Evolutionary conservation across 2,113 vertebrate genomes (phyloP).

Genomic region (Ciconia stormi): DNA sequence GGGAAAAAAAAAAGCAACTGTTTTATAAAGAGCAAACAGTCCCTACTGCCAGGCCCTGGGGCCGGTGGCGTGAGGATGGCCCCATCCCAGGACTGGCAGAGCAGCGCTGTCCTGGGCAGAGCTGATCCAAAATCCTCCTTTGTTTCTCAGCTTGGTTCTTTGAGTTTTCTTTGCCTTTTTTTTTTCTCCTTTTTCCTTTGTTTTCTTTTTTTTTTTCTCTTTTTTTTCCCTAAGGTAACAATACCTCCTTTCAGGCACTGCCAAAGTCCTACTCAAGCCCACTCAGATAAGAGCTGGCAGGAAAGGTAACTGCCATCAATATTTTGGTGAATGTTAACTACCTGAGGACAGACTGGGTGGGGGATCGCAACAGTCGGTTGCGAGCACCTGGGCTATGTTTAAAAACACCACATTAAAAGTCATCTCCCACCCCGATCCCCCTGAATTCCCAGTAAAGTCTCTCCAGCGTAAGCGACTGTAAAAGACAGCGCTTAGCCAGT

Average conservation of each 20-base stretch:
- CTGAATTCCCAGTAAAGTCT: not conserved
- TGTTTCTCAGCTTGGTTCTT: constrained; percentile 61
- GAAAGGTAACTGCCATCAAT: constrained; percentile 57
- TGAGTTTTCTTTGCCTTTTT: not conserved
- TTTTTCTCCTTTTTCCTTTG: not conserved
- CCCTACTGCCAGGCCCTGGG: not conserved
- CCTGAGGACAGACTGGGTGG: constrained; percentile 17
- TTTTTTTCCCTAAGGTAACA: constrained; percentile 54
- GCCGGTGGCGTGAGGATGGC: not conserved
- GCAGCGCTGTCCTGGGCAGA: not conserved
- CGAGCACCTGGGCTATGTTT: not conserved
- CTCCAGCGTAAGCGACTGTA: not conserved
- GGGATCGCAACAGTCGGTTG: not conserved
- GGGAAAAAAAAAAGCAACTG: accelerated
- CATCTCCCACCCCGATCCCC: not conserved
- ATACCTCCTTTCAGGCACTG: constrained; percentile 75
- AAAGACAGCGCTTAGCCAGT: not conserved
- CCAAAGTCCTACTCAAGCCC: constrained; percentile 36
- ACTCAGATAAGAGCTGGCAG: constrained; percentile 71
- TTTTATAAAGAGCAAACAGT: not conserved
- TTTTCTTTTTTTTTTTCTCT: not conserved
- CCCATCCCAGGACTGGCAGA: constrained; percentile 39
- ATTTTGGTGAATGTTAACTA: constrained; percentile 57
- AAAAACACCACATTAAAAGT: not conserved
- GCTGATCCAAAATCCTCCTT: constrained; percentile 63